Base-by-base conservation (phyloP, 2,888 invertebrate genomes). In the Tetramorium bicarinatum region DNA sequence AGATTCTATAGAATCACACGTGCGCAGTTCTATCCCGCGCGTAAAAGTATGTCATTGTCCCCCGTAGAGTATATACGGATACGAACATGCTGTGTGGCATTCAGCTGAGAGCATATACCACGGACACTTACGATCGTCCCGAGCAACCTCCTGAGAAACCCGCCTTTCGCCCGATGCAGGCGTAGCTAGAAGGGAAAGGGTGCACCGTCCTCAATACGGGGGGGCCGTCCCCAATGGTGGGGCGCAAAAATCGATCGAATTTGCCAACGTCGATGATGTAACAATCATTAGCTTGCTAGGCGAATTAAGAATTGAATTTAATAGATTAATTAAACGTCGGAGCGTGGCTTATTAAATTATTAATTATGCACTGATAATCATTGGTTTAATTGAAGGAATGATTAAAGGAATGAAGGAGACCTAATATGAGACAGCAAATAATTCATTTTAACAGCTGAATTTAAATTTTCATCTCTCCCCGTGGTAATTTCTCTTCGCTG, bases 81-180 rank as follows among this genome's bases (percentile, higher is more conserved):
- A 59, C 59, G 54, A 54, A 49, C 21, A 41, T 25, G 38, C 38
- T 66, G 44, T 71, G 80, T 71, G 80, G 75, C 47, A 41, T 85
- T 87, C 84, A 79, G 80, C 85, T 41, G 75, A 54, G 49, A 79
- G 21, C 59, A 82, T 41, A 82, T 67, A 87, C 76, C 84, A 82
- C 85, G 81, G 79, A 77, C 74, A 67, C 77, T 83, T 64, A 54
- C 82, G 82, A 87, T 52, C 82, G 83, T 87, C 79, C 71, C 64
- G 67, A 81, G 82, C 77, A 52, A 88, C 75, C 87, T 85, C 86
- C 89, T 86, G 84, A 84, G 90, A 89, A 88, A 89, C 83, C 69
- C 81, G 86, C 91, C 91, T 91, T 91, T 91, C 91, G 91, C 88
- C 85, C 61, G 74, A 47, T 52, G 61, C 44, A 69, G 69, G 54